Conservation (phyloP, 2,797 vertebrate genomes). For the Sebastes steindachneri region DNA sequence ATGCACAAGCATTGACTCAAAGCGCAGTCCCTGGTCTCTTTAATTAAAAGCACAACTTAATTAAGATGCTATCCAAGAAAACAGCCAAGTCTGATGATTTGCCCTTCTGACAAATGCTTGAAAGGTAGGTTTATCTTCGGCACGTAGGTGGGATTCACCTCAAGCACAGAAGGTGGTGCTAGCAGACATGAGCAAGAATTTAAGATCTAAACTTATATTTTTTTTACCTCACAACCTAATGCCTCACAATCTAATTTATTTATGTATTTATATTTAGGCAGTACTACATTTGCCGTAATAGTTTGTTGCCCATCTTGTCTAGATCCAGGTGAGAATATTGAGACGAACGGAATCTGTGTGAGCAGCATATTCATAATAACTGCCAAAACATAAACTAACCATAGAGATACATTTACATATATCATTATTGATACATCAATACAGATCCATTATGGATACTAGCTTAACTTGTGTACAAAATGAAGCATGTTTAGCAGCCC, state of each 20-base stretch:
- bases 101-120: constrained; percentile 18
- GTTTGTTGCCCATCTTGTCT: background rate
- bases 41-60: constrained; percentile 65
- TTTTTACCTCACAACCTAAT: background rate
- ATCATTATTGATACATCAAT: background rate
- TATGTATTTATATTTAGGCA: background rate
- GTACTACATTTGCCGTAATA: background rate
- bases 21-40: constrained; percentile 20
- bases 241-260: background rate
- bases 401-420: too few species aligned
- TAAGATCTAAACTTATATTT: background rate
- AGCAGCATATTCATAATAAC: background rate
- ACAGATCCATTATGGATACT: background rate
- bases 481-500: background rate
- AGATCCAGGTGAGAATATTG: background rate
- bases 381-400: background rate
- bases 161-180: background rate
- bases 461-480: background rate
- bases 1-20: constrained; percentile 41
- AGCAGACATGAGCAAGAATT: background rate
- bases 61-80: constrained; percentile 62
- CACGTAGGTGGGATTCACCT: background rate
- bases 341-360: background rate
- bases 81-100: constrained; percentile 12
- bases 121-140: background rate